These are phyloP conservation scores for Nothocercus nigrocapillus DNA, from an alignment of 2,113 vertebrate genomes.

Conservation along the genomic window DNA sequence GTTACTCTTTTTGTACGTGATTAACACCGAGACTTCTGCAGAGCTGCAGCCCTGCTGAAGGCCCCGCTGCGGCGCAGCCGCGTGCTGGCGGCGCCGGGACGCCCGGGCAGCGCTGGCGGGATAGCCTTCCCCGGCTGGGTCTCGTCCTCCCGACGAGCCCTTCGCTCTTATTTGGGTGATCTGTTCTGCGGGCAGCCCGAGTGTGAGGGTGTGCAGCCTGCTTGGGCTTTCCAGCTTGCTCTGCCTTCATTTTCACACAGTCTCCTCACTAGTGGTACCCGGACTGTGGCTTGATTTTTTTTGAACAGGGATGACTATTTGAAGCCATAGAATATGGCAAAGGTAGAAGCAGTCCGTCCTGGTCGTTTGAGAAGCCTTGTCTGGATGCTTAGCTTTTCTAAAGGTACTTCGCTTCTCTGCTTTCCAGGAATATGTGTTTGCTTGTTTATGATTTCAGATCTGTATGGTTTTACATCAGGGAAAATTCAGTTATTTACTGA, in stretches of 20 bases:
- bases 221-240: background rate
- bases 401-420: conserved; percentile 26
- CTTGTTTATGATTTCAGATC: conserved; percentile 41
- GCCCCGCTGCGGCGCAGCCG: too few relatives aligned
- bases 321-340: background rate
- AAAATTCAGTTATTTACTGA: conserved; percentile 25
- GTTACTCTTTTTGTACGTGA: background rate
- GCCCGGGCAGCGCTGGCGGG: background rate
- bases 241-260: background rate
- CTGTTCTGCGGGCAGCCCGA: background rate
- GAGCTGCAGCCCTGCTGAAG: background rate
- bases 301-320: background rate
- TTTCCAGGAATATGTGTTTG: conserved; percentile 6
- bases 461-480: conserved; percentile 5
- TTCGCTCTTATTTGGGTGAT: background rate
- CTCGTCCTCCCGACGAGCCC: background rate
- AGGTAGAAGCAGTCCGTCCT: background rate
- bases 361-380: background rate
- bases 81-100: background rate
- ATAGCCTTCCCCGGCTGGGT: background rate
- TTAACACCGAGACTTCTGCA: background rate
- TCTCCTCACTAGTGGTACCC: background rate
- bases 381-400: conserved; percentile 26
- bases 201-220: background rate
- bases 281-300: background rate